Evolutionary conservation across 2,113 vertebrate genomes (phyloP).

Genomic region (Pelecanoides urinatrix): DNA sequence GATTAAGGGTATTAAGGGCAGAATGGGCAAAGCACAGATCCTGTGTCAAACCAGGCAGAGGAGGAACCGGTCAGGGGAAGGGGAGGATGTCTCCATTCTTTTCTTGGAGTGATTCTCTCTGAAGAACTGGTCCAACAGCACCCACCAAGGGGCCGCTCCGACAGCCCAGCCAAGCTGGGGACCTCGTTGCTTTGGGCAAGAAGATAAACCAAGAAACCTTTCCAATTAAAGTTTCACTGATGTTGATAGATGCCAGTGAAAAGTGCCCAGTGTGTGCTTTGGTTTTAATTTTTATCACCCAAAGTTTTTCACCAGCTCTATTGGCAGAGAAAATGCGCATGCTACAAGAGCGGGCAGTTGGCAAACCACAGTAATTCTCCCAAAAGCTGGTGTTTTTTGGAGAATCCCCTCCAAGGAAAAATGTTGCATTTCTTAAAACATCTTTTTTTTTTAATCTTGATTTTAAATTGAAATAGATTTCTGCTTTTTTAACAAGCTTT

Average conservation of each 20-base stretch:
- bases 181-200: background rate
- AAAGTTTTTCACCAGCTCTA: background rate
- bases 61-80: background rate
- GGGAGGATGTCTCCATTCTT: background rate
- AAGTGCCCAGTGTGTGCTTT: background rate
- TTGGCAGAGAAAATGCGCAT: background rate
- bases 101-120: background rate
- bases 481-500: background rate
- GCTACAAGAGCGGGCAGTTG: background rate
- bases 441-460: background rate
- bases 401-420: background rate
- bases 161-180: background rate
- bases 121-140: background rate
- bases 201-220: background rate
- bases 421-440: background rate
- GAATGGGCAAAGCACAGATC: background rate
- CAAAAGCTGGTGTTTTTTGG: background rate
- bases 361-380: background rate
- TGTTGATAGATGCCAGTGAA: background rate
- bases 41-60: background rate
- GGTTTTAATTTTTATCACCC: background rate
- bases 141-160: background rate
- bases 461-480: background rate
- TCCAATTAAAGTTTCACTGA: background rate
- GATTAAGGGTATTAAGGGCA: slow-evolving; percentile 32